Percentiles rank a stretch among this genome's conserved stretches.
Evolutionary conservation across 2,113 vertebrate genomes (phyloP).

Genomic region (Ailurus styani): DNA sequence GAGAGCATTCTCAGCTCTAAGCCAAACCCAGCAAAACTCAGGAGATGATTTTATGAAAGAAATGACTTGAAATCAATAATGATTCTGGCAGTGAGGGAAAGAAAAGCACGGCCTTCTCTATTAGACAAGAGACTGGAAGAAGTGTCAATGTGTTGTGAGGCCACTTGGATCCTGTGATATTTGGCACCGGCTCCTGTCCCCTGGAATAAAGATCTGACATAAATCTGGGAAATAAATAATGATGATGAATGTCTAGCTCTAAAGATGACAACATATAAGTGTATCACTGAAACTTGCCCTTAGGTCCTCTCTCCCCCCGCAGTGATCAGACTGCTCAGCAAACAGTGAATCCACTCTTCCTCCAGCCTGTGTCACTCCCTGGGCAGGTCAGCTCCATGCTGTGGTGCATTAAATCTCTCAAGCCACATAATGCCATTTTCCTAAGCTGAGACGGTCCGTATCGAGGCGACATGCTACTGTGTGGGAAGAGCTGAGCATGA

Average conservation of each 20-base stretch:
- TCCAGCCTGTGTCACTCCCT: background rate
- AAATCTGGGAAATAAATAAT: conserved; percentile 53
- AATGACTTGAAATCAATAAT: conserved; percentile 52
- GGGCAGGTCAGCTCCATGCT: background rate
- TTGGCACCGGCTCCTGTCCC: background rate
- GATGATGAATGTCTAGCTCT: conserved; percentile 32
- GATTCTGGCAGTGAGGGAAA: conserved; percentile 9
- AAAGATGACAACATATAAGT: conserved; percentile 13
- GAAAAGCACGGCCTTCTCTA: background rate
- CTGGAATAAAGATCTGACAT: conserved; percentile 21
- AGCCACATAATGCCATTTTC: conserved; percentile 35
- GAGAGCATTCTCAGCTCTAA: background rate
- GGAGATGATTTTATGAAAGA: background rate
- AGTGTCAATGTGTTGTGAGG: background rate
- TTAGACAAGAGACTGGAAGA: conserved; percentile 28
- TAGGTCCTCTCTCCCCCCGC: background rate
- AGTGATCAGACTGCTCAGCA: conserved; percentile 3
- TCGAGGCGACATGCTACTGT: background rate
- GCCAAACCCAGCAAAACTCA: background rate
- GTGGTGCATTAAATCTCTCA: conserved; percentile 40
- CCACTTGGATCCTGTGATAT: background rate
- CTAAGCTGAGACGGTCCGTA: conserved; percentile 8
- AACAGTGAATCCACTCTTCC: background rate
- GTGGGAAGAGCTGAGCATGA: background rate
- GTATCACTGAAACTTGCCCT: conserved; percentile 25